A percentile compares a stretch with the other conserved stretches of the same genome.
These are phyloP conservation scores for Peribatodes rhomboidaria DNA, from an alignment of 2,888 invertebrate species.

Conservation along the genomic window DNA sequence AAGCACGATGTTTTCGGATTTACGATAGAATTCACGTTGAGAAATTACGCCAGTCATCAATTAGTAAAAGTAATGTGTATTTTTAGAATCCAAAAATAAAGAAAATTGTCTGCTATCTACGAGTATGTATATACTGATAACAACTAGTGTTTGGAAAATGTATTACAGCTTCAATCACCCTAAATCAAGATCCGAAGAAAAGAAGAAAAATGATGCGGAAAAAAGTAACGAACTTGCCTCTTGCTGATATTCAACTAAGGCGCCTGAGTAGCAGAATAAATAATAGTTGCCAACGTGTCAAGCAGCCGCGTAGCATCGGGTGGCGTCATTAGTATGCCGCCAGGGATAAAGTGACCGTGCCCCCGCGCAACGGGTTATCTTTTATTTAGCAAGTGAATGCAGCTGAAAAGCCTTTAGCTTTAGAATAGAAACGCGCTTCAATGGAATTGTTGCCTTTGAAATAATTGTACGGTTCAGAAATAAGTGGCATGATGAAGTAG, in stretches of 20 bases:
- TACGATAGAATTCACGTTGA: no score
- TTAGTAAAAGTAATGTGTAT: no score
- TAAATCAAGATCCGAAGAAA: no score
- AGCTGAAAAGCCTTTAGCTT: conserved; percentile 6
- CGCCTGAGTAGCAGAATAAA: neutral
- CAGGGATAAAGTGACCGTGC: conserved; percentile 47
- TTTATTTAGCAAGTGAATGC: conserved; percentile 28
- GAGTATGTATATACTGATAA: no score
- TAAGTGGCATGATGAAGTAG: conserved; percentile 8
- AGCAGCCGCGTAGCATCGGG: conserved; percentile 55
- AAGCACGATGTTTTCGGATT: neutral
- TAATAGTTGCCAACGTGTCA: conserved; percentile 7
- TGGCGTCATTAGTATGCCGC: conserved; percentile 66
- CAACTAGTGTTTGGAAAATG: no score
- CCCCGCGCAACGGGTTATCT: conserved; percentile 42
- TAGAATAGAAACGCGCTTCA: conserved; percentile 18
- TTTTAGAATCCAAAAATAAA: no score
- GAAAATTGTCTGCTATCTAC: no score
- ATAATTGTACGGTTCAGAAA: conserved; percentile 18
- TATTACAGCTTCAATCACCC: no score
- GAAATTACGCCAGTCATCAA: no score
- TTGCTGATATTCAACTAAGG: neutral
- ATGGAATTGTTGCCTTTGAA: conserved; percentile 21
- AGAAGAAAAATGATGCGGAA: no score
- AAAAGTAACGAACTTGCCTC: no score